These are phyloP conservation scores for Rhagonycha fulva DNA, from an alignment of 2,888 invertebrate genomes.

Conservation along the genomic window DNA sequence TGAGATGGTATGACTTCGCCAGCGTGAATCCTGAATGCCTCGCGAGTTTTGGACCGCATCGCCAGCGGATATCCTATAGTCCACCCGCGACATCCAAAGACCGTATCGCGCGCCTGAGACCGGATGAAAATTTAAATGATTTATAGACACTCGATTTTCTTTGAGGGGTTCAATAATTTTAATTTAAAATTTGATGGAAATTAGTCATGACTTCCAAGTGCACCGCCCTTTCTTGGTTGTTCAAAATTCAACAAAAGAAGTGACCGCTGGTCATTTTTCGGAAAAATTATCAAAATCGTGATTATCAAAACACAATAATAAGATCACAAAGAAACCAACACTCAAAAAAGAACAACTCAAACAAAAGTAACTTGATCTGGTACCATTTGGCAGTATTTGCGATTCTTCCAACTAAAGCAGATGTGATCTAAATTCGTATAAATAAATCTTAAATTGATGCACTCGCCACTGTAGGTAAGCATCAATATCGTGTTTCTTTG, in stretches of 20 bases:
- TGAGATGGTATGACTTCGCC: constrained; percentile 38
- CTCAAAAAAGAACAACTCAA: constrained; percentile 16
- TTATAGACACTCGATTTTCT: constrained; percentile 4
- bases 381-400: constrained; percentile 25
- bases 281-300: constrained; percentile 7
- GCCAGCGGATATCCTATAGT: constrained; percentile 55
- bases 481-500: constrained; percentile 22
- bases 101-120: constrained; percentile 22
- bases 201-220: neutral
- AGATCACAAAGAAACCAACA: constrained; percentile 6
- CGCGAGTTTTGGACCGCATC: constrained; percentile 53
- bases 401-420: constrained; percentile 18
- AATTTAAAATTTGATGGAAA: neutral
- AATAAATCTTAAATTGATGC: constrained; percentile 28
- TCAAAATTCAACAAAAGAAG: neutral
- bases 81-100: constrained; percentile 35
- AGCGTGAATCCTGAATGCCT: constrained; percentile 54
- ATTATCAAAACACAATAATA: constrained; percentile 11
- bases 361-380: constrained; percentile 28
- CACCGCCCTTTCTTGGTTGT: neutral
- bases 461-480: constrained; percentile 15
- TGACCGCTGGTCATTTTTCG: constrained; percentile 8
- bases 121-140: constrained; percentile 13
- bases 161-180: neutral
- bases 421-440: constrained; percentile 20